These are phyloP conservation scores for Polyommatus iphigenia DNA, from an alignment of 2,888 invertebrate genomes.

Conservation along the genomic window DNA sequence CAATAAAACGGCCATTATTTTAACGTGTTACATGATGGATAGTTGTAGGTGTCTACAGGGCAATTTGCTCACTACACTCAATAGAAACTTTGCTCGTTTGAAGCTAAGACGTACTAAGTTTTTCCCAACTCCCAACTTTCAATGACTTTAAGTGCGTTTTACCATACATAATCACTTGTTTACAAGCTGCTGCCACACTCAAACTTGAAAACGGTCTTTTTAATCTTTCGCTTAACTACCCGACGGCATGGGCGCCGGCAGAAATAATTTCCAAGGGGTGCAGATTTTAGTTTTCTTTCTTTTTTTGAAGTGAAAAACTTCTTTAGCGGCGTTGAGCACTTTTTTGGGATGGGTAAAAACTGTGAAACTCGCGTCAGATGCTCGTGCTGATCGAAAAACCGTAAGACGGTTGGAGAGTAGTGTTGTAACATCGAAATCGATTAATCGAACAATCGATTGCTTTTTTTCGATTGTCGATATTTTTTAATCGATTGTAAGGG, in stretches of 20 bases:
- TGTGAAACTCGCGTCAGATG: no score
- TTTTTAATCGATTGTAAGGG: no score
- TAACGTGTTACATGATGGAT: slow-evolving; percentile 24
- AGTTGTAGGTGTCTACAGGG: slow-evolving; percentile 15
- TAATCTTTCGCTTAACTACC: neutral
- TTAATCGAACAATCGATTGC: no score
- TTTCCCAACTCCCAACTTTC: slow-evolving; percentile 38
- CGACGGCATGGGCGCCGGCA: neutral
- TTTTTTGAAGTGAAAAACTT: no score
- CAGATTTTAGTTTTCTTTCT: no score
- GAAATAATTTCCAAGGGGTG: no score
- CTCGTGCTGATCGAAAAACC: no score
- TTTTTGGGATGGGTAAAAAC: no score
- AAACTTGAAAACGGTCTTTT: neutral
- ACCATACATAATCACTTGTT: slow-evolving; percentile 12
- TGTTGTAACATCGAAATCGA: no score
- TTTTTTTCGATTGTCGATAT: no score
- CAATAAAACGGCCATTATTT: neutral
- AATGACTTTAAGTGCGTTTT: neutral
- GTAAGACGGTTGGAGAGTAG: no score
- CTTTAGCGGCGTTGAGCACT: no score
- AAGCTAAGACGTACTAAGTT: slow-evolving; percentile 51
- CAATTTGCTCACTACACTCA: slow-evolving; percentile 39
- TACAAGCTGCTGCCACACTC: neutral
- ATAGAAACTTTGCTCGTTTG: slow-evolving; percentile 53